Base-by-base conservation (phyloP, 23 tunicate species). In the Clavelina lepadiformis region DNA sequence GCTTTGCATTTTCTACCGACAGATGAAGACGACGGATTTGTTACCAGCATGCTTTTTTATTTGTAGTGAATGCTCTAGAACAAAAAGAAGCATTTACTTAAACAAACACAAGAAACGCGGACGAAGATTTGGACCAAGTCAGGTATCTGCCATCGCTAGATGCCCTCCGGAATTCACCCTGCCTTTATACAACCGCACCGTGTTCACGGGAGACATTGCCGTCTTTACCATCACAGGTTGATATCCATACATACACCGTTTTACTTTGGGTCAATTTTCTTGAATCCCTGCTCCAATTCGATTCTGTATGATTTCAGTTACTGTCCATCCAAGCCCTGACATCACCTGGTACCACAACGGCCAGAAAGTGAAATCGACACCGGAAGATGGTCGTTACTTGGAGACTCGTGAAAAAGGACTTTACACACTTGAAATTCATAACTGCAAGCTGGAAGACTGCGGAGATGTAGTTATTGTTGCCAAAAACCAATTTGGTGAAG, bases 301-400 rank as follows among this genome's bases (percentile, higher is more conserved):
- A 7, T 64, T 66, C 21, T 66, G n/a, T 51, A 0, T 35, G 4
- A 27, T 51, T 26, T 45, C 57, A 80, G 97, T 89, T 19, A 85
- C 94, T 18, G 94, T 93, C 20, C 94, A 93, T 54, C 98, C 98
- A 32, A 27, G 82, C 18, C 94, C 94, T 20, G 98, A 69, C 38
- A 85, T 93, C 41, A 79, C 82, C 13, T 93, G 98, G 98, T 93
- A 55, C 70, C 93, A 93, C 75, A 85, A 85, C 34, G 94, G 91
- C n/a, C 82, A 85, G 52, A 81, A 93, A 57, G 55, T 93, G 20
- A 79, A 53, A 13, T 38, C 56, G n/a, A 20, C 61, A n/a, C 8
- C 54, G 8, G 94, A 93, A 25, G 82, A 74, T 32, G 31, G 61
- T 23, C 76, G 81, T 58, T 84, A 84, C 75, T 38, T 51, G 2